These are phyloP conservation scores for Bombus vancouverensis DNA, from an alignment of 1,140 invertebrate species.

Conservation along the genomic window DNA sequence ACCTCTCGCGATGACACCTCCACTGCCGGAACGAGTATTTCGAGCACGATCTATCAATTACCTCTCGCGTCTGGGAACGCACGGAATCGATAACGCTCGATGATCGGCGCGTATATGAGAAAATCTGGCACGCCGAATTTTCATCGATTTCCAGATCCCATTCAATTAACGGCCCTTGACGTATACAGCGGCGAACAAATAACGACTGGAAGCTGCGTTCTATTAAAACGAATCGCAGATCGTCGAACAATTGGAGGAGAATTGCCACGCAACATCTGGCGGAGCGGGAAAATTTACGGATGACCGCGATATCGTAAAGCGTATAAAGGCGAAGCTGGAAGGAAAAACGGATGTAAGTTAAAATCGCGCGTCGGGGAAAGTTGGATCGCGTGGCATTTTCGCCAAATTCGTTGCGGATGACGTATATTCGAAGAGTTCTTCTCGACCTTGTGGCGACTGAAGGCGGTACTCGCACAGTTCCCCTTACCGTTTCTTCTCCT, in stretches of 20 bases:
- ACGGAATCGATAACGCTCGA: not conserved
- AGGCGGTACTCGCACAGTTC: not conserved
- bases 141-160: not conserved
- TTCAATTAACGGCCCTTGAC: not conserved
- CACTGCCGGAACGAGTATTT: not conserved
- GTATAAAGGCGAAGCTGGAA: not conserved
- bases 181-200: not conserved
- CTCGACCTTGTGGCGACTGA: not conserved
- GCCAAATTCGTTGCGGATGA: not conserved
- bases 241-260: not conserved
- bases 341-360: not conserved
- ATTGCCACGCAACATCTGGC: not conserved
- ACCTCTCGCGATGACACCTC: not conserved
- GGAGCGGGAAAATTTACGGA: not conserved
- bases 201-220: not conserved
- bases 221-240: not conserved
- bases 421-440: not conserved
- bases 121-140: not conserved
- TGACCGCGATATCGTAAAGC: not conserved
- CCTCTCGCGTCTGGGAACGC: not conserved
- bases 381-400: not conserved
- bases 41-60: constrained; percentile 21
- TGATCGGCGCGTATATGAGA: not conserved
- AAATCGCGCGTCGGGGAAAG: not conserved
- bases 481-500: too few relatives aligned